Conservation (phyloP, 2,797 vertebrate species). For the Pempheris klunzingeri region DNA sequence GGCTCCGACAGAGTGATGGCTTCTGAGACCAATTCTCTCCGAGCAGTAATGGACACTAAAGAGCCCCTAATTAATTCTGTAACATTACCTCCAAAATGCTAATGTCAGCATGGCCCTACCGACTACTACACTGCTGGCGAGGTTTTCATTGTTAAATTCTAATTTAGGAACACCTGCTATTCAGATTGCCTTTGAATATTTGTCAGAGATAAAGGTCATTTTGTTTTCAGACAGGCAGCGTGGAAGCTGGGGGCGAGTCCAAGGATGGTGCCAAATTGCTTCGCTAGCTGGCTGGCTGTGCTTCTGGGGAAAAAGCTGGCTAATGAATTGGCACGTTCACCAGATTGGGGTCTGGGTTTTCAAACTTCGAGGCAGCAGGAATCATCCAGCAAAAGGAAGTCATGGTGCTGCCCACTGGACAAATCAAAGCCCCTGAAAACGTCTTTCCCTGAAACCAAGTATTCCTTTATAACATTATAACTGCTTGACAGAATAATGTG, state of each 20-base stretch:
- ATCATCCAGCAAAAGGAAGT: slow-evolving; percentile 3
- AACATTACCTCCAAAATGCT: slow-evolving; percentile 67
- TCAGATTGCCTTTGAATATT: slow-evolving; percentile 55
- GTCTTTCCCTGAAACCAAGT: neutral
- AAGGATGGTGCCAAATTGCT: slow-evolving; percentile 36
- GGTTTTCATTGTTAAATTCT: slow-evolving; percentile 60
- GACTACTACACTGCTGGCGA: slow-evolving; percentile 30
- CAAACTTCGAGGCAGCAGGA: slow-evolving; percentile 3
- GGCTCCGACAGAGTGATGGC: slow-evolving; percentile 17
- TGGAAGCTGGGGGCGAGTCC: slow-evolving; percentile 18
- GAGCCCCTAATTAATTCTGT: slow-evolving; percentile 65
- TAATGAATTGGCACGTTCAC: slow-evolving; percentile 46
- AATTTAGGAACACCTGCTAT: slow-evolving; percentile 71
- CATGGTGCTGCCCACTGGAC: neutral
- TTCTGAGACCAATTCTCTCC: slow-evolving; percentile 25
- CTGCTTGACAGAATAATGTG: neutral
- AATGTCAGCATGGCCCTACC: slow-evolving; percentile 47
- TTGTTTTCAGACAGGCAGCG: slow-evolving; percentile 46
- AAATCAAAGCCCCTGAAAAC: neutral
- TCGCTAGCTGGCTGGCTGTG: slow-evolving; percentile 8
- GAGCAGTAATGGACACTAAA: slow-evolving; percentile 52
- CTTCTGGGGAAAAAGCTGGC: slow-evolving; percentile 28
- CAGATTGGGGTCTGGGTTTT: slow-evolving; percentile 19
- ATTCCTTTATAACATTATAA: neutral
- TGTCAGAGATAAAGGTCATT: slow-evolving; percentile 66